A percentile compares a stretch with the other conserved stretches of the same genome.
Conservation (phyloP, 2,888 invertebrate genomes). For the Drosophila meridionalis region DNA sequence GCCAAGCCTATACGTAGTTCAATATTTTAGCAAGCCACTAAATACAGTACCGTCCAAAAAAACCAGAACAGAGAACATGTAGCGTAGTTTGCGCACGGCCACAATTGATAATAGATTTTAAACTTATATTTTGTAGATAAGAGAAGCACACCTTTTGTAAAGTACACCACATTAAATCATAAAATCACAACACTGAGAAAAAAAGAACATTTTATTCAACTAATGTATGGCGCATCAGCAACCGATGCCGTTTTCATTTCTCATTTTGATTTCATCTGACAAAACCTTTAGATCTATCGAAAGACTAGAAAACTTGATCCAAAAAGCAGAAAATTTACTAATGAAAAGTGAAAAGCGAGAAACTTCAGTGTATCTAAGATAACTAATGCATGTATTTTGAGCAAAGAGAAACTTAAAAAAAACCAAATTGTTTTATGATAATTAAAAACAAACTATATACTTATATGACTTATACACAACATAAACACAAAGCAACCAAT, state of each 20-base stretch:
- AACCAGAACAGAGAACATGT: constrained; percentile 34
- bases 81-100: constrained; percentile 55
- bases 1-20: constrained; percentile 27
- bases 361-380: constrained; percentile 38
- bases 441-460: constrained; percentile 29
- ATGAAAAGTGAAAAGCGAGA: constrained; percentile 24
- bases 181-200: constrained; percentile 24
- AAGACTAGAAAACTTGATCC: constrained; percentile 1
- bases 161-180: constrained; percentile 24
- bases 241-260: constrained; percentile 38
- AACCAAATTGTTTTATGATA: constrained; percentile 44
- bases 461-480: constrained; percentile 61
- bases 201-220: constrained; percentile 10
- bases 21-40: constrained; percentile 37
- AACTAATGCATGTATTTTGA: constrained; percentile 55
- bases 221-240: constrained; percentile 38
- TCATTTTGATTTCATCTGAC: constrained; percentile 29
- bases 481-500: constrained; percentile 53
- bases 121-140: constrained; percentile 60
- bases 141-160: constrained; percentile 41
- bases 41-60: constrained; percentile 71
- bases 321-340: constrained; percentile 5
- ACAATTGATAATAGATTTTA: constrained; percentile 53
- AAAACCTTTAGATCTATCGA: constrained; percentile 26
- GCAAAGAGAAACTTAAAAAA: constrained; percentile 37